Base-by-base conservation (phyloP, 2,113 vertebrate species). In the Enhydra lutris region DNA sequence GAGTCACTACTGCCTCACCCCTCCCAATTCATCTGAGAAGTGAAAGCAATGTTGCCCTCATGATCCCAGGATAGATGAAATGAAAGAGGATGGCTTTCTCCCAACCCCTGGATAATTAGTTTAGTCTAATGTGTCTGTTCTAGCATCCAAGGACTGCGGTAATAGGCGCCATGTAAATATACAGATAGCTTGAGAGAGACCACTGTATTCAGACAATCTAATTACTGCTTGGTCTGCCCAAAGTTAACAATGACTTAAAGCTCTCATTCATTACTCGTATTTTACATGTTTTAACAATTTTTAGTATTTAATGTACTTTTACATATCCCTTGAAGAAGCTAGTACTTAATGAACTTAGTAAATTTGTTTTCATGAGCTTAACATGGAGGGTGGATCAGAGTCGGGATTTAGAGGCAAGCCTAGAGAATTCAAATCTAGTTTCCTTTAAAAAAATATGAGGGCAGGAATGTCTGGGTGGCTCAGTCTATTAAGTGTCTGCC, bases 51-150 rank as follows among this genome's bases (percentile, higher is more conserved):
- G 13, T 61, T 93, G 96, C 34, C 13, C 23, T 85, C 14, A 23
- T 89, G 81, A 91, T 65, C 83, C 18, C n/a, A 78, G 83, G 21
- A 63, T 24, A 80, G 76, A 87, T 47, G n/a, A 74, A 65, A 71
- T 63, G 86, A 55, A 61, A 91, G 91, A 84, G 18, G n/a, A 81
- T 71, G 82, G 23, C 20, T 36, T 81, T 47, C 9, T 36, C 36
- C 69, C 14, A 74, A 63, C n/a, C 63, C n/a, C 39, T 31, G 0
- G 80, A 34, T 96, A 93, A 94, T 96, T 80, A 67, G 80, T 92
- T 97, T 96, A 98, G 34, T 55, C 79, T 85, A 39, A 95, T 96
- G 78, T 93, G 89, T 95, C 90, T 97, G 82, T 63, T 82, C 91
- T 71, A 85, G 57, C 57, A 91, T 93, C 79, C 59, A 80, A 81